These are phyloP conservation scores for Podiceps cristatus DNA, from an alignment of 2,113 vertebrate species.

Conservation along the genomic window DNA sequence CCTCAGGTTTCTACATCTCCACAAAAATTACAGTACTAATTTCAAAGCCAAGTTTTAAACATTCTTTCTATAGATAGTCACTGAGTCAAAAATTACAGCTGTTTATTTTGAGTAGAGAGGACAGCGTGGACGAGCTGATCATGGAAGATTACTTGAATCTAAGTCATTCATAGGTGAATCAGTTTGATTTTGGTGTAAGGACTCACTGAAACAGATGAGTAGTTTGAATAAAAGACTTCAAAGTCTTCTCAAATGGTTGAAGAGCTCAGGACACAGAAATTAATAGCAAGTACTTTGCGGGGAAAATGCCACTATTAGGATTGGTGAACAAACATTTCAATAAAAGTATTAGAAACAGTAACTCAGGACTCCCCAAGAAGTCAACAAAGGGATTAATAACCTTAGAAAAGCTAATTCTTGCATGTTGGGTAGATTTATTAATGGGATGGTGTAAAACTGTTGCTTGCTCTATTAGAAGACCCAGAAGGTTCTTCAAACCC, in stretches of 20 bases:
- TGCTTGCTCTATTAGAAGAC: background rate
- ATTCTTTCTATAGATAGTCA: background rate
- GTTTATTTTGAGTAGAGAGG: background rate
- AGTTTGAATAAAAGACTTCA: background rate
- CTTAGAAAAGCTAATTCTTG: background rate
- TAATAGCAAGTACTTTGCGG: background rate
- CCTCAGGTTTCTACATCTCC: background rate
- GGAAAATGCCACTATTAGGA: background rate
- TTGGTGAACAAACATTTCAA: background rate
- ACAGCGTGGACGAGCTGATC: background rate
- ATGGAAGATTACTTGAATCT: background rate
- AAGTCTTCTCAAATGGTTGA: background rate
- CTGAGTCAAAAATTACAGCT: background rate
- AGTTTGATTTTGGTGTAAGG: background rate
- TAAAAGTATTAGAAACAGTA: background rate
- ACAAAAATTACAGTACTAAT: background rate
- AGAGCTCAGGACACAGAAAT: background rate
- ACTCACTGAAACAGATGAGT: background rate
- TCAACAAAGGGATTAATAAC: background rate
- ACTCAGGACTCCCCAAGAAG: background rate
- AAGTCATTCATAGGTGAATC: background rate
- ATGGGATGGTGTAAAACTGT: background rate
- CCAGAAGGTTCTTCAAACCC: background rate
- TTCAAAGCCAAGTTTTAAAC: background rate
- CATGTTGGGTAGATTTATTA: background rate